phyloP scores from a whole-genome alignment of 2,888 invertebrate genomes.

The Volucella zonaria region DNA sequence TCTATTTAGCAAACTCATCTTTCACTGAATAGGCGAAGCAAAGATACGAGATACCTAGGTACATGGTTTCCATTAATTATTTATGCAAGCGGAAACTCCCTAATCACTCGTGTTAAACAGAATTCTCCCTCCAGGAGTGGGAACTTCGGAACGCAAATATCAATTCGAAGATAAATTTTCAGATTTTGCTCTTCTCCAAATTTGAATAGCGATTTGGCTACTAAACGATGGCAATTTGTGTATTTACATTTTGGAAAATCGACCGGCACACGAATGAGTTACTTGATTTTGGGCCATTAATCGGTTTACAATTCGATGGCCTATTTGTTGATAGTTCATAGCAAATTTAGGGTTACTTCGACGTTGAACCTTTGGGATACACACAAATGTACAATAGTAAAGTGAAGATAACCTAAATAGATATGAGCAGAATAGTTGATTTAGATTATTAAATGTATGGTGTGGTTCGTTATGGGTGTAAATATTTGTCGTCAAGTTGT shows the following conservation, averaged over 20 bases:
- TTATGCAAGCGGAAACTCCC: slow-evolving; percentile 51
- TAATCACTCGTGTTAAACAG: slow-evolving; percentile 36
- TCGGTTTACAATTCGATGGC: neutral
- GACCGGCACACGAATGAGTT: neutral
- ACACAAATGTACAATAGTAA: too few relatives aligned
- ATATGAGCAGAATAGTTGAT: too few relatives aligned
- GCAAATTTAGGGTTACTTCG: neutral
- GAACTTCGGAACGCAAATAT: slow-evolving; percentile 24
- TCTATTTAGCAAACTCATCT: neutral
- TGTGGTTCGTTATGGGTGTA: too few relatives aligned
- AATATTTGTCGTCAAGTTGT: too few relatives aligned
- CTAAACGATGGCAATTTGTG: slow-evolving; percentile 29
- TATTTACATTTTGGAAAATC: slow-evolving; percentile 22
- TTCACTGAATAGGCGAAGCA: slow-evolving; percentile 7
- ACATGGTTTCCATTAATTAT: slow-evolving; percentile 52
- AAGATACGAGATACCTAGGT: neutral
- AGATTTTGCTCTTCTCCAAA: slow-evolving; percentile 11
- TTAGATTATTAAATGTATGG: too few relatives aligned
- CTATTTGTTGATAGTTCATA: neutral
- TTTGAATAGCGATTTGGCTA: slow-evolving; percentile 40
- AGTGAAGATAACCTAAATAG: too few relatives aligned
- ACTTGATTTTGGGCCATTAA: slow-evolving; percentile 7
- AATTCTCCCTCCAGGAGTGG: neutral
- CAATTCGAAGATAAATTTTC: slow-evolving; percentile 21
- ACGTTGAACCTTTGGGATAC: too few relatives aligned